phyloP scores from a whole-genome alignment of 2,888 invertebrate species.

The Uropetala carovei region DNA sequence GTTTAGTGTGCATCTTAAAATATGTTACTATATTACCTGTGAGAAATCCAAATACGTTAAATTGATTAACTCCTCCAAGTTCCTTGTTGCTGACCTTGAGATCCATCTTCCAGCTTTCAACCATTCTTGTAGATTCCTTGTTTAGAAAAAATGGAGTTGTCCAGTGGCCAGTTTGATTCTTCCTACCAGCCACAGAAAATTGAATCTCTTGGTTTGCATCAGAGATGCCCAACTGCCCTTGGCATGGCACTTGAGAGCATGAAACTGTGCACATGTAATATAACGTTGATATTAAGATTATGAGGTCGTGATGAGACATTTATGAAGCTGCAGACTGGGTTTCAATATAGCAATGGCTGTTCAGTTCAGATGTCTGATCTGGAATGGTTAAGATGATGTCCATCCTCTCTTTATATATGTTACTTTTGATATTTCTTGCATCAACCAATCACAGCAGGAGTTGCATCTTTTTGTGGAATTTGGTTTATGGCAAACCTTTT shows the following conservation, averaged over 20 bases:
- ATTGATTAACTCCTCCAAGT: neutral
- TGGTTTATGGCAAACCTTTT: neutral
- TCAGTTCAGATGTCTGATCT: neutral
- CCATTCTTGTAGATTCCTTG: neutral
- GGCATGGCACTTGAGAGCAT: neutral
- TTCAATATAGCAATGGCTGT: no score
- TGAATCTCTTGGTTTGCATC: neutral
- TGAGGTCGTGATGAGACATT: neutral
- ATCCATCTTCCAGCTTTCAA: slow-evolving; percentile 39
- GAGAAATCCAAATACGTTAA: neutral
- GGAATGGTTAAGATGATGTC: neutral
- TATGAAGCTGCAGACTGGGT: neutral
- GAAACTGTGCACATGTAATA: neutral
- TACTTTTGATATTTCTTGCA: neutral
- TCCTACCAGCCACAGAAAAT: slow-evolving; percentile 13
- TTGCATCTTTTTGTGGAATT: neutral
- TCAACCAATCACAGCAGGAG: neutral
- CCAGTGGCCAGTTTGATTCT: slow-evolving; percentile 50
- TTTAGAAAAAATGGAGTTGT: slow-evolving; percentile 18
- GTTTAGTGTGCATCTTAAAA: neutral
- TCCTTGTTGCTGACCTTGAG: neutral
- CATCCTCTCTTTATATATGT: neutral
- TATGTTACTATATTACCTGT: neutral
- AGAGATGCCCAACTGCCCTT: neutral
- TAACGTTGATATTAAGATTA: neutral